Conservation (phyloP, 2,113 vertebrate genomes). For the Donacobius atricapilla region DNA sequence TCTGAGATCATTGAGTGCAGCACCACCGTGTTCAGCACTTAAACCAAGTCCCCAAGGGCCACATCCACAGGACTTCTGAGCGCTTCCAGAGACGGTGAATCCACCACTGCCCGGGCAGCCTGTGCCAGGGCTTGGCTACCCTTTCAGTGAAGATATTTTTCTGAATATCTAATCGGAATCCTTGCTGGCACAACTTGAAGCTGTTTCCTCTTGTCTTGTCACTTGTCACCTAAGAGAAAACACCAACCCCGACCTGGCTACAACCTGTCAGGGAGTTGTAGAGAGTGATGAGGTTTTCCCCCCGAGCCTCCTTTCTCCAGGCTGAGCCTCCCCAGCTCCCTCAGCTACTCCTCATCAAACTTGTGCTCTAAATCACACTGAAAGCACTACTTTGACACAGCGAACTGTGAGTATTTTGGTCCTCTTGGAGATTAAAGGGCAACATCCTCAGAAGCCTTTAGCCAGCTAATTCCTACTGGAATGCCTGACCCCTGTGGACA, state of each 20-base stretch:
- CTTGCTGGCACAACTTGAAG: not conserved
- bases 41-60: not conserved
- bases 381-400: not conserved
- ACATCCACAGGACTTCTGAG: not conserved
- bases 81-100: not conserved
- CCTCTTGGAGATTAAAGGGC: not conserved
- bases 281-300: not conserved
- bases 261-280: not conserved
- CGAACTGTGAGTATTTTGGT: not conserved
- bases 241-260: not conserved
- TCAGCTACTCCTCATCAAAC: not conserved
- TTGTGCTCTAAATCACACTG: not conserved
- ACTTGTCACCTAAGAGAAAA: not conserved
- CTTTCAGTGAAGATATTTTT: not conserved
- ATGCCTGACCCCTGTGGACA: fast-evolving
- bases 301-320: not conserved
- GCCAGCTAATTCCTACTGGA: not conserved
- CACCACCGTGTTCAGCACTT: fast-evolving
- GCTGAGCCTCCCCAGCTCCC: not conserved
- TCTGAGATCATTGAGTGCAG: not conserved
- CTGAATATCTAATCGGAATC: not conserved
- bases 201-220: not conserved
- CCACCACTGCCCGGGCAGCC: not conserved
- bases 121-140: not conserved
- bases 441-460: not conserved